Evolutionary conservation across 2,113 vertebrate genomes (phyloP).

Genomic region (Erythrocercus mccallii): DNA sequence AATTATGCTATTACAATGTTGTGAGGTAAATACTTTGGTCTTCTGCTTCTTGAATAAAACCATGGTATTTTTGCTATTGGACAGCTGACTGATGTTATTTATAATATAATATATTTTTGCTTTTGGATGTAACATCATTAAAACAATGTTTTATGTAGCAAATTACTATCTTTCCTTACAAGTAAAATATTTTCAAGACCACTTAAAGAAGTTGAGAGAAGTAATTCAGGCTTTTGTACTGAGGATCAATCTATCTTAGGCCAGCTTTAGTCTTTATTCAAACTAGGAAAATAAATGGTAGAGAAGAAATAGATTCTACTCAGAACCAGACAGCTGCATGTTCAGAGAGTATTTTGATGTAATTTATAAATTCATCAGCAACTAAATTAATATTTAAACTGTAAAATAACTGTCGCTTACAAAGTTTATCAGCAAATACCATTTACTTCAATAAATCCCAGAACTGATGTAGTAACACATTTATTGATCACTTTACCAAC

Average conservation of each 20-base stretch:
- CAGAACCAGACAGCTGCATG: neutral
- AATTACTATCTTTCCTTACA: neutral
- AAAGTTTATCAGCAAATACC: neutral
- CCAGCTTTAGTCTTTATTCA: neutral
- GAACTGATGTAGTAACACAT: conserved; percentile 50
- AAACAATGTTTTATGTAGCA: neutral
- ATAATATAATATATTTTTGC: neutral
- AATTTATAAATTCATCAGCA: neutral
- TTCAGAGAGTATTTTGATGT: neutral
- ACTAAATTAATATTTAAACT: neutral
- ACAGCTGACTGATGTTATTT: neutral
- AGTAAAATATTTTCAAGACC: neutral
- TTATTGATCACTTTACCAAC: conserved; percentile 74
- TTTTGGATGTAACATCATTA: neutral
- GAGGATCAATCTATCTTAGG: neutral
- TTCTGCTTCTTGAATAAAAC: neutral
- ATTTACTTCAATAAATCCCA: neutral
- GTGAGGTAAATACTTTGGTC: neutral
- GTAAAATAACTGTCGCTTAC: neutral
- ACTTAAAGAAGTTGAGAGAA: neutral
- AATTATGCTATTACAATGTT: neutral
- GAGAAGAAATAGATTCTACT: neutral
- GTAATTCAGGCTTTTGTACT: neutral
- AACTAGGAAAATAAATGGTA: neutral
- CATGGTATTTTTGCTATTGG: neutral